Evolutionary conservation across 2,888 invertebrate genomes (phyloP).

Genomic region (Marronus borbonicus): DNA sequence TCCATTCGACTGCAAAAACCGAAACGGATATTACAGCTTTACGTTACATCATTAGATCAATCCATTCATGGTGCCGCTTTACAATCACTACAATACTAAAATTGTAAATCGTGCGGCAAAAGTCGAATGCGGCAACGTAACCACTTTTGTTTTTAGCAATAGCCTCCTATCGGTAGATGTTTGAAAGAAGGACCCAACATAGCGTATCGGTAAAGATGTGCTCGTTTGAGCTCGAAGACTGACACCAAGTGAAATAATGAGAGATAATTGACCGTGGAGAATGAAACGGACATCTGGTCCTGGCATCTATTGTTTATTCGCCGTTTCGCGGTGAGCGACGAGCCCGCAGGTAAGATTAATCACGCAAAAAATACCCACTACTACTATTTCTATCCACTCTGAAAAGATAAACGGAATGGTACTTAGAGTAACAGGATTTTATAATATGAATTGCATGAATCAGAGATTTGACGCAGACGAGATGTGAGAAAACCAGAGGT

Average conservation of each 20-base stretch:
- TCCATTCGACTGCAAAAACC: neutral
- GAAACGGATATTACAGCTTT: neutral
- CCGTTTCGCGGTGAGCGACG: constrained; percentile 5
- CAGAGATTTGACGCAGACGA: neutral
- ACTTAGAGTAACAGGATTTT: constrained; percentile 5
- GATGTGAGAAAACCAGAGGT: neutral
- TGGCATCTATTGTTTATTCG: constrained; percentile 2
- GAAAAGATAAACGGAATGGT: neutral
- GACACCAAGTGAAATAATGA: constrained; percentile 33
- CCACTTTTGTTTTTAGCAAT: constrained; percentile 11
- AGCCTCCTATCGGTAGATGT: neutral
- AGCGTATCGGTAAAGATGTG: constrained; percentile 11
- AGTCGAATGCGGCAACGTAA: neutral
- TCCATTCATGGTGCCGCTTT: constrained; percentile 15
- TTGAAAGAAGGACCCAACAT: neutral
- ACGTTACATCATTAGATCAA: constrained; percentile 2
- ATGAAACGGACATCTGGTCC: constrained; percentile 5
- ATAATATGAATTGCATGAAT: neutral
- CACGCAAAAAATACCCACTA: constrained; percentile 14
- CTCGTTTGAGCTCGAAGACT: constrained; percentile 18
- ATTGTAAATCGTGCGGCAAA: constrained; percentile 23
- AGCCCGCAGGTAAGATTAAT: neutral
- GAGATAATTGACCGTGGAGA: constrained; percentile 35
- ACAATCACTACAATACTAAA: neutral
- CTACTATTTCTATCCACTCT: neutral